phyloP scores from a whole-genome alignment of 64 coral and sea anemone genomes.

The Porites australiensis region DNA sequence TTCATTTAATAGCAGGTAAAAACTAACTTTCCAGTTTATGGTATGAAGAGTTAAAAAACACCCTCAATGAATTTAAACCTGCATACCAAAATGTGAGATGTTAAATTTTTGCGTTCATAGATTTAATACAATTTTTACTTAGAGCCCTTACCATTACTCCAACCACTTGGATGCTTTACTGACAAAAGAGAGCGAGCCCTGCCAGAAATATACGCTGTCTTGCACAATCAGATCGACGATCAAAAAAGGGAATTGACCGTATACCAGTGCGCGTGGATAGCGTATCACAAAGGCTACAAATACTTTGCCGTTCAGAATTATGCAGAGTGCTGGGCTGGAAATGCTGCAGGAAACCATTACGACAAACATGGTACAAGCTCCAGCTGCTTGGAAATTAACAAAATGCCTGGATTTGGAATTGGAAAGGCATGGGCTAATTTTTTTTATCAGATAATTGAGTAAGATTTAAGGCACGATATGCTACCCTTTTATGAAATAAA shows the following conservation, averaged over 20 bases:
- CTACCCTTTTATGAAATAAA: no score
- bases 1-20: no score
- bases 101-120: no score
- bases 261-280: conserved; percentile 57
- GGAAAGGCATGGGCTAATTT: no score
- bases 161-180: conserved; percentile 34
- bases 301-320: conserved; percentile 77
- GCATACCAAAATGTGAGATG: no score
- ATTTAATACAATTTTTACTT: not conserved
- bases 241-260: conserved; percentile 54
- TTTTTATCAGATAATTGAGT: conserved; percentile 3
- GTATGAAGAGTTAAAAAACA: no score
- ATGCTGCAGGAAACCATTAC: conserved; percentile 4
- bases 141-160: conserved; percentile 21
- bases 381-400: not conserved
- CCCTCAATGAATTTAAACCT: no score
- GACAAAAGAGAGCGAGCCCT: conserved; percentile 43
- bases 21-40: no score
- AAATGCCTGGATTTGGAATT: not conserved
- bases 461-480: no score
- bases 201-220: conserved; percentile 25
- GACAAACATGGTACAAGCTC: conserved; percentile 13
- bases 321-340: conserved; percentile 62
- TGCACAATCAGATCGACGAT: conserved; percentile 59
- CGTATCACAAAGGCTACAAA: conserved; percentile 48